Base-by-base conservation (phyloP, 2,113 vertebrate species). In the Aptenodytes forsteri region DNA sequence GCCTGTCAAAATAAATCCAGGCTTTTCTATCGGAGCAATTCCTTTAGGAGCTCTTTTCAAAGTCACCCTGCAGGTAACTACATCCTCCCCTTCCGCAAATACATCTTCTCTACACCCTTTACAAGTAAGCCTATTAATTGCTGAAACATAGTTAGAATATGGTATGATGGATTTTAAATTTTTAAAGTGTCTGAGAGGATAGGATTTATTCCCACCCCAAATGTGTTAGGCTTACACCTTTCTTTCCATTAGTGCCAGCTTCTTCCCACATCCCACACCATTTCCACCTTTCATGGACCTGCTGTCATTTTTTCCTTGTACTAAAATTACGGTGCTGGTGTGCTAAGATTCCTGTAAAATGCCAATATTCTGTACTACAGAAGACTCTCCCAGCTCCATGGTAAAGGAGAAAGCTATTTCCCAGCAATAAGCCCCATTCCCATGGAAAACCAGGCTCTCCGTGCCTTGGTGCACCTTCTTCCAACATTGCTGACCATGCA, bases 341-440 rank as follows among this genome's bases (percentile, higher is more conserved):
- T 23, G 22, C 69, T 20, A 69, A 30, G 47, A 67, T 16, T 70
- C 55, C 77, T 66, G 44, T n/a, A n/a, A 90, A 87, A n/a, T 21
- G 10, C 25, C 44, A 83, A 1, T 0, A 0, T 25, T 34, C 40
- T 79, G 36, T 22, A 79, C 16, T 22, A 77, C 32, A 70, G 34
- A 29, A 1, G 5, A 40, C 34, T 26, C 62, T 19, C 32, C 29
- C 55, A 87, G 59, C 42, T 72, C 13, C 18, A 22, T 7, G 25
- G 9, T 40, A 36, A 72, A 81, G 50, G 5, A 69, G 1, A 2
- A 86, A 54, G 25, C 12, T 15, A 5, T 71, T 87, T 66, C n/a
- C 29, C 69, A 84, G 36, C 20, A 65, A 19, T 4, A 89, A 73
- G 22, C 26, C 18, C 47, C 6, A 8, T 29, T 10, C 12, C 22